Base-by-base conservation (phyloP, 2,113 vertebrate genomes). In the Ploceus nigricollis region DNA sequence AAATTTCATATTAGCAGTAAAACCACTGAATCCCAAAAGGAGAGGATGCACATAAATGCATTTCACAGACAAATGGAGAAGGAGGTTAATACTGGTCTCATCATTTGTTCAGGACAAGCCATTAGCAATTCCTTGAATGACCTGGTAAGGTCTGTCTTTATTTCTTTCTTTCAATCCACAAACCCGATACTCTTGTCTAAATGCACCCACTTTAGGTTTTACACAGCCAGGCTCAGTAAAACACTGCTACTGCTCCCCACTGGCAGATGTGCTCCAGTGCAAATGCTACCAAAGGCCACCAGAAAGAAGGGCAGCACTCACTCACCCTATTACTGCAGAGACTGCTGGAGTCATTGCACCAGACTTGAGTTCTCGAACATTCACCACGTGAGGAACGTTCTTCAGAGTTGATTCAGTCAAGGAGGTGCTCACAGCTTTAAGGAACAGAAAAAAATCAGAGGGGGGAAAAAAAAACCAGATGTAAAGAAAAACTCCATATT, bases 401-500 rank as follows among this genome's bases (percentile, higher is more conserved):
- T 99, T 99, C 96, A 99, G 96, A 10, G 98, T 98, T 10, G 99
- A 99, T 83, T 99, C 99, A 1, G 98, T 99, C 96, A 99, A 95
- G 54, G 98, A 97, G 2, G 98, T 90, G 84, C 93, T 98, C 54
- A 97, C 97, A 58, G 96, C 98, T 98, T 76, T 37, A 87, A 87
- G 3, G 37, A 47, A 77, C 28, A 48, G 58, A 42, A 56, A 20
- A 82, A 56, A 64, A 8, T 1, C 6, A 15, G 33, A 13, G 0
- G 0, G 6, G 31, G 17, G 1, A 1, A 28, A 19, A 19, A 63
- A 58, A 53, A 73, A 33, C 82, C 15, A 60, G 33, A 33, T 2
- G n/a, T 89, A 37, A 85, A 76, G 25, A 58, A 11, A 1, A 56
- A 44, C 11, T 76, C 15, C 22, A 17, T 27, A 19, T 48, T 15